Percentiles rank a stretch among this genome's conserved stretches.
phyloP scores from a whole-genome alignment of 2,113 vertebrate genomes.

The Uria lomvia region DNA sequence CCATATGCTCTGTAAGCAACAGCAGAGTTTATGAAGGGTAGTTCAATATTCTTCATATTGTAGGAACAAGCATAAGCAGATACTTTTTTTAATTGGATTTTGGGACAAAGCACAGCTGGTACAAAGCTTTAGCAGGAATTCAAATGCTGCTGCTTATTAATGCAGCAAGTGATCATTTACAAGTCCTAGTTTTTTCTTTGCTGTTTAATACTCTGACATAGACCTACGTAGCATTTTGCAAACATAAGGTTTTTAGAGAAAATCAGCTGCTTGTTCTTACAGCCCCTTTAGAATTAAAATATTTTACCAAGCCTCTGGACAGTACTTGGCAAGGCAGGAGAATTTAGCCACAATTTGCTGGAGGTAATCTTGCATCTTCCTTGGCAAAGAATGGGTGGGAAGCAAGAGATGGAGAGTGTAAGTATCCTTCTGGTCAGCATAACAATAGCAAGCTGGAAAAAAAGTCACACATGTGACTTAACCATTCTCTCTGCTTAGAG shows the following conservation, averaged over 20 bases:
- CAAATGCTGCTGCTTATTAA: conserved; percentile 54
- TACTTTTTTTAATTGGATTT: conserved; percentile 49
- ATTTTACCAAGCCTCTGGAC: background rate
- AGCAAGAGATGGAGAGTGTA: background rate
- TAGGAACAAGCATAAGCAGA: conserved; percentile 56
- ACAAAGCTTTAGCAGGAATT: conserved; percentile 62
- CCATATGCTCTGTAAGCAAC: background rate
- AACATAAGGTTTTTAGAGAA: background rate
- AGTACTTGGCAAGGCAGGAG: conserved; percentile 1
- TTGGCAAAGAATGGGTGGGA: background rate
- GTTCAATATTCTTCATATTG: background rate
- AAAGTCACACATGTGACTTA: background rate
- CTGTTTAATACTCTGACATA: conserved; percentile 23
- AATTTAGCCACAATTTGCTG: background rate
- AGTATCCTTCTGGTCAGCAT: background rate
- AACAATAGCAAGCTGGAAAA: conserved; percentile 3
- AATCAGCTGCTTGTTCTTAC: conserved; percentile 30
- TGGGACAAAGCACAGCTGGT: conserved; percentile 62
- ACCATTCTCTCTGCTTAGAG: background rate
- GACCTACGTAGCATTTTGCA: background rate
- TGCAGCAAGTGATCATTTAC: conserved; percentile 44
- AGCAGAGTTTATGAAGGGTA: background rate
- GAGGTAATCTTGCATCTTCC: background rate
- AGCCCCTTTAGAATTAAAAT: background rate
- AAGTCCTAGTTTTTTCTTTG: conserved; percentile 45